Evolutionary conservation across 1,140 invertebrate genomes (phyloP), one percentile per base, ranked within the genome.

Genomic region (Saxidomus purpurata): DNA sequence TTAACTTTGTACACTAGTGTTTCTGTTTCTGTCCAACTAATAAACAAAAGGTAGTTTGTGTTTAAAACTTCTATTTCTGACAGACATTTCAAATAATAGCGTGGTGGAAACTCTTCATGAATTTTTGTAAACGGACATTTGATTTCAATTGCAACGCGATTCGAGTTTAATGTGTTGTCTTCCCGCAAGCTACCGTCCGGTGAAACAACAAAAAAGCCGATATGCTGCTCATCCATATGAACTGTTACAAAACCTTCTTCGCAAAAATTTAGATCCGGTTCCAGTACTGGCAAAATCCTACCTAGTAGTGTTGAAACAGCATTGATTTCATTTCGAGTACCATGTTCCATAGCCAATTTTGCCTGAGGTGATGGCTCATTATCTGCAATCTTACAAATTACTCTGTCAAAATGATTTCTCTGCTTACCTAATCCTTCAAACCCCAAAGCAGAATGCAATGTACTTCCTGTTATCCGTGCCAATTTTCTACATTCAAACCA

Each of bases 391-490:
- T 47, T 49, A 61, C 90, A 89, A 47, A 87, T 31, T 38, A 82
- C 85, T 40, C 55, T 82, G 82, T 91, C 87, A 40, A 89, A 89
- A 74, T 89, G 82, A 31, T 89, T 38, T 25, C 61, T 86, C 67
- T 82, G 38, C 49, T 63, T 80, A 76, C 63, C 25, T 69, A 77
- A 87, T 36, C n/a, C 83, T 28, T 67, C 88, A 59, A 52, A 63
- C 77, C 49, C 83, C 38, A 63, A n/a, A 49, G 61, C 76, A 74
- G 69, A 38, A 13, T 38, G 47, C 59, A 74, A n/a, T 86, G 90
- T 91, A 49, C 81, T 91, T 61, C 90, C 90, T 38, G 86, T 89
- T 25, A 89, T 43, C 38, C 40, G 85, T n/a, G 85, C 90, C 36
- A 55, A n/a, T 19, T 69, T 69, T 69, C 63, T 63, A 9, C 67